A percentile compares a stretch with the other conserved stretches of the same genome.
phyloP scores from a whole-genome alignment of 2,113 vertebrate species.

The Tychaedon coryphoeus region DNA sequence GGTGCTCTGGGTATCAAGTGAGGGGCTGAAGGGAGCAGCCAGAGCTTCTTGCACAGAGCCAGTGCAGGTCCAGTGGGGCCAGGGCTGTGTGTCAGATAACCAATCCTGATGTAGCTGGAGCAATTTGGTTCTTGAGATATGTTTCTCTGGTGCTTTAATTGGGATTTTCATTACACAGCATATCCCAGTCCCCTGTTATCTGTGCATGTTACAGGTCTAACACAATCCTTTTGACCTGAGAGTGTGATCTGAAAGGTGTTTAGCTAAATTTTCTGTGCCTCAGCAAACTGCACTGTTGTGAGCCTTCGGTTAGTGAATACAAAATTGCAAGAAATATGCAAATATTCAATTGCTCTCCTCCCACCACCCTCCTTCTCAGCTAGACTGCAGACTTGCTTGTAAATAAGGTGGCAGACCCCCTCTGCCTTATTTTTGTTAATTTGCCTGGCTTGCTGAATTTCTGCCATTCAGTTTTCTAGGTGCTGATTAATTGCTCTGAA shows the following conservation, averaged over 20 bases:
- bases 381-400: not conserved
- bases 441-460: not conserved
- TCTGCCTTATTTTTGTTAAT: slow-evolving; percentile 32
- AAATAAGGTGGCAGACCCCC: not conserved
- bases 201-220: not conserved
- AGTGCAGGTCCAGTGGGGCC: not conserved
- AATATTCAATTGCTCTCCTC: not conserved
- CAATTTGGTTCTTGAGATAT: not conserved
- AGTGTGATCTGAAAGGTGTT: not conserved
- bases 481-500: not conserved
- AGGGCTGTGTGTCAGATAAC: not conserved
- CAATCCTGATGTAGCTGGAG: not conserved
- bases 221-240: not conserved
- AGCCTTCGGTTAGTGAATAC: not conserved
- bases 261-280: not conserved
- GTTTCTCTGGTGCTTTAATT: not conserved
- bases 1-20: not conserved
- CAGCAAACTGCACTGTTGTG: not conserved
- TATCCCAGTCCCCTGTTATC: not conserved
- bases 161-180: not conserved
- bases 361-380: not conserved
- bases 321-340: not conserved
- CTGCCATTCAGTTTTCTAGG: not conserved
- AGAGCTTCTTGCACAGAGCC: not conserved
- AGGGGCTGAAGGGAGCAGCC: not conserved